A percentile compares a stretch with the other conserved stretches of the same genome.
phyloP scores from a whole-genome alignment of 2,797 vertebrate species.

The Spheniscus humboldti region DNA sequence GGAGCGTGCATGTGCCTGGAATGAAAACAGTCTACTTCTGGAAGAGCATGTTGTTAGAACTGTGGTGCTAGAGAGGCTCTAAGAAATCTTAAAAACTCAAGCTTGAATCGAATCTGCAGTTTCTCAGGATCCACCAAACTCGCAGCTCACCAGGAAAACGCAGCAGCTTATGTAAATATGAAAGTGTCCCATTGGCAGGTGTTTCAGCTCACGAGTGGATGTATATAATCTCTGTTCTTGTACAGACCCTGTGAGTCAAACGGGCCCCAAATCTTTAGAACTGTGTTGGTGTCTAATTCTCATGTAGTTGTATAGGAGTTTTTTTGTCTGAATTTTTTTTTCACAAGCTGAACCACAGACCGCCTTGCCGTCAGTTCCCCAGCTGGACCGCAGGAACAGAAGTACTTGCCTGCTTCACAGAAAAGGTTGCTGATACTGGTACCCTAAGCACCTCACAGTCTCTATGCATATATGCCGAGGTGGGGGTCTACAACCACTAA shows the following conservation, averaged over 20 bases:
- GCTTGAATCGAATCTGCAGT: neutral
- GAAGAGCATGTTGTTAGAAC: neutral
- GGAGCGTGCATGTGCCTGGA: neutral
- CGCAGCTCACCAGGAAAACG: neutral
- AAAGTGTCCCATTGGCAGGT: neutral
- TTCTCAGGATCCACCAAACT: neutral
- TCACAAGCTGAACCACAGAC: fast-evolving
- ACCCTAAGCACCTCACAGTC: neutral
- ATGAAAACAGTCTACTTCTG: conserved; percentile 4
- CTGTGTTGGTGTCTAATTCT: neutral
- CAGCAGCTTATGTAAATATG: neutral
- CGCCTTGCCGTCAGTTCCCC: fast-evolving
- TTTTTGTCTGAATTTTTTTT: neutral
- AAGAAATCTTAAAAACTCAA: neutral
- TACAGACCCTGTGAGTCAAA: neutral
- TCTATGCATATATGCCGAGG: fast-evolving
- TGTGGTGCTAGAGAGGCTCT: neutral
- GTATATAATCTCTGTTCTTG: neutral
- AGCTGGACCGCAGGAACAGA: neutral
- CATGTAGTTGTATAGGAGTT: neutral
- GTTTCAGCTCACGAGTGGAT: neutral
- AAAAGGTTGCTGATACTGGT: neutral
- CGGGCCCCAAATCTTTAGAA: neutral
- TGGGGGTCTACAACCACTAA: fast-evolving
- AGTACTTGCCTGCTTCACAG: neutral